Evolutionary conservation across 2,797 vertebrate genomes (phyloP).

Genomic region (Neosilurus hyrtlii): DNA sequence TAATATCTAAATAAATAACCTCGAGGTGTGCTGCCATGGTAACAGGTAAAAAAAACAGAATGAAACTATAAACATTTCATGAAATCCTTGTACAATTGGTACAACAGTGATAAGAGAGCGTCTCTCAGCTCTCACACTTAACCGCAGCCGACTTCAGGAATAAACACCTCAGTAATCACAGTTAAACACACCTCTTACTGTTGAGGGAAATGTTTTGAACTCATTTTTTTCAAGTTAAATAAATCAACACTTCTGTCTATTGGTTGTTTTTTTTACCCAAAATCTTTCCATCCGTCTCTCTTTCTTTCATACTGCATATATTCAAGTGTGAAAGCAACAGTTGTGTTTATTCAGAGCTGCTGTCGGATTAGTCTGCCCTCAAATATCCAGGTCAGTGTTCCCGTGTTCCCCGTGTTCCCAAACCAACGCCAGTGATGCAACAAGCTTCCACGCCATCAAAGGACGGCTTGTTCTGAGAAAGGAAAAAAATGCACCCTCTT

Average conservation of each 20-base stretch:
- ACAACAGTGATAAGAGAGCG: neutral
- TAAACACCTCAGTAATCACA: neutral
- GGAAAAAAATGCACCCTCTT: conserved; percentile 28
- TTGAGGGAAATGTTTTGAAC: neutral
- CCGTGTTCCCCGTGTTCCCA: conserved; percentile 37
- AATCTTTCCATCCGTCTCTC: neutral
- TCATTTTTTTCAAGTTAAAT: too few relatives aligned
- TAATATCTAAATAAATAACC: neutral
- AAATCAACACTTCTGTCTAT: neutral
- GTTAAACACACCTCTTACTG: neutral
- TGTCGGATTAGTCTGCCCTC: conserved; percentile 45
- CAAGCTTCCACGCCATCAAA: conserved; percentile 65
- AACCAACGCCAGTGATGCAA: conserved; percentile 60
- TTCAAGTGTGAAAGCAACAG: conserved; percentile 12
- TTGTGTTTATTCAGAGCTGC: conserved; percentile 35
- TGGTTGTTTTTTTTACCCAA: neutral
- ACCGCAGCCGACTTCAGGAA: neutral
- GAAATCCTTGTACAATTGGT: too few relatives aligned
- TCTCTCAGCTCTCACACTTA: neutral
- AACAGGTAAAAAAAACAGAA: neutral
- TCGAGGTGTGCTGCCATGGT: neutral
- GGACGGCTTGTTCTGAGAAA: conserved; percentile 62
- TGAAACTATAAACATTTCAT: neutral
- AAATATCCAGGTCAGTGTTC: conserved; percentile 66
- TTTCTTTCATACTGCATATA: conserved; percentile 11